Evolutionary conservation across 2,797 vertebrate genomes (phyloP).

Genomic region (Sarcophilus harrisii): DNA sequence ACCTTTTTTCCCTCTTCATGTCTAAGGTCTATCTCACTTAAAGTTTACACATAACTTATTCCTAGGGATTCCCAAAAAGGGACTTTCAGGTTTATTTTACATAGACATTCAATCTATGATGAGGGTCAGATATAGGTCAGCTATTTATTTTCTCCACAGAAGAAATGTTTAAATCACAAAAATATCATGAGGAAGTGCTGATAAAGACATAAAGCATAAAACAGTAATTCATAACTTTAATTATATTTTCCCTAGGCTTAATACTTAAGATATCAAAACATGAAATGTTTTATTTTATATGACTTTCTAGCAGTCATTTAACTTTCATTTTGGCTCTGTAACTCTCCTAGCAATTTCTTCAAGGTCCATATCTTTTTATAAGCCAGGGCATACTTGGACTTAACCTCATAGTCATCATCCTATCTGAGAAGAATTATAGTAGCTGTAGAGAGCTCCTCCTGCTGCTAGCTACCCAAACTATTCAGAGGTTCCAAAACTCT

Average conservation of each 20-base stretch:
- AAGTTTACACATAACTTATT: background rate
- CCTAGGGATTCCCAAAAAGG: background rate
- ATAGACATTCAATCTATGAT: background rate
- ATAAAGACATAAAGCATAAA: background rate
- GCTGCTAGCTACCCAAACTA: background rate
- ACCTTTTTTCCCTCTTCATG: fast-evolving
- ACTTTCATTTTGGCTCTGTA: background rate
- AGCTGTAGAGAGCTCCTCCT: background rate
- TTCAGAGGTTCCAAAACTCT: background rate
- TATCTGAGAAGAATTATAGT: background rate
- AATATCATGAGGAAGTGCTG: background rate
- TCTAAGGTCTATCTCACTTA: background rate
- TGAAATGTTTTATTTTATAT: background rate
- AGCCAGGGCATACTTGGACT: background rate
- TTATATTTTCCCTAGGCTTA: background rate
- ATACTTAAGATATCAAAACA: background rate
- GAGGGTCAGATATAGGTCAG: background rate
- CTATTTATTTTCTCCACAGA: background rate
- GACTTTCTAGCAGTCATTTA: background rate
- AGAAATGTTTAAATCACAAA: background rate
- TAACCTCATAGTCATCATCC: background rate
- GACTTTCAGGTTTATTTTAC: background rate
- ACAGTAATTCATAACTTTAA: background rate
- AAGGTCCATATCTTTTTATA: background rate
- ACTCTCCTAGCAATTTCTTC: background rate